Conservation (phyloP, 1,140 invertebrate genomes). For the Drosophila truncata region DNA sequence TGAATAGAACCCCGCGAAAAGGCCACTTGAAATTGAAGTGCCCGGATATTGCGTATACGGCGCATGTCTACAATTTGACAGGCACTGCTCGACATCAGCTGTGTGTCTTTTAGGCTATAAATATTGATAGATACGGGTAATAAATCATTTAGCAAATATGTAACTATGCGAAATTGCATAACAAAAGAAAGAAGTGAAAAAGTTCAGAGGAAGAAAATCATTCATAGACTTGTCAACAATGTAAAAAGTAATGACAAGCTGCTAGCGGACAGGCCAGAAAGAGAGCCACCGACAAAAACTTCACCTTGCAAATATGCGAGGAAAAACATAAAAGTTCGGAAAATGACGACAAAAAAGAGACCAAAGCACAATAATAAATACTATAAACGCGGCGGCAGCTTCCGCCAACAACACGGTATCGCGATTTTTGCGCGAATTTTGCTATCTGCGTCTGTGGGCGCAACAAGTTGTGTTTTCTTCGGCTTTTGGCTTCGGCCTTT, state of each 20-base stretch:
- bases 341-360: slow-evolving; percentile 48
- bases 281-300: slow-evolving; percentile 54
- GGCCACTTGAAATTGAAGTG: slow-evolving; percentile 17
- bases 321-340: slow-evolving; percentile 45
- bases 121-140: slow-evolving; percentile 44
- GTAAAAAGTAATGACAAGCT: slow-evolving; percentile 62
- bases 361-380: slow-evolving; percentile 64
- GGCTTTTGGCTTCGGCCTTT: slow-evolving; percentile 41
- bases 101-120: slow-evolving; percentile 33
- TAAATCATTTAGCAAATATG: slow-evolving; percentile 28
- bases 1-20: neutral
- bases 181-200: slow-evolving; percentile 26
- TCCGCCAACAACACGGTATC: slow-evolving; percentile 67
- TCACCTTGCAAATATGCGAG: slow-evolving; percentile 67
- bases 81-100: slow-evolving; percentile 37
- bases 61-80: slow-evolving; percentile 16
- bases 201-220: slow-evolving; percentile 27
- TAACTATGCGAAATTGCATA: slow-evolving; percentile 56
- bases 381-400: slow-evolving; percentile 61
- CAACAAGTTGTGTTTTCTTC: slow-evolving; percentile 43
- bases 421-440: slow-evolving; percentile 30
- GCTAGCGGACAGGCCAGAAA: slow-evolving; percentile 34
- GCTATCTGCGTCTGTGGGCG: slow-evolving; percentile 46
- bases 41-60: slow-evolving; percentile 27
- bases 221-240: slow-evolving; percentile 56